Conservation (phyloP, 2,888 invertebrate genomes). For the Choristoneura rosaceana region DNA sequence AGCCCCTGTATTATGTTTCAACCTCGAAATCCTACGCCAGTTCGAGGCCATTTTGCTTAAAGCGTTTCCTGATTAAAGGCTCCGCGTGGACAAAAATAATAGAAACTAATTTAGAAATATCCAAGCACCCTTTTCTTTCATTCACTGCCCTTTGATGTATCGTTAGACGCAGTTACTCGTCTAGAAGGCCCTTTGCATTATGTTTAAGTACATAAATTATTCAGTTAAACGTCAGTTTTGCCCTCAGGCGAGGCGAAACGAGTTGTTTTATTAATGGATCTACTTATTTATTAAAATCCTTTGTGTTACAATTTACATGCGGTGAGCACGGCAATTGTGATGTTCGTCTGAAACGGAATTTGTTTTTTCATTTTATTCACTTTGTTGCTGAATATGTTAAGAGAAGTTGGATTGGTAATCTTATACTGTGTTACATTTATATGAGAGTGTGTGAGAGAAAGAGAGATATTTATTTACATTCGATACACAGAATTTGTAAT, state of each 20-base stretch:
- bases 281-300: conserved; percentile 17
- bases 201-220: conserved; percentile 21
- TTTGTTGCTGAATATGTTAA: not conserved
- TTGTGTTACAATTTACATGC: conserved; percentile 14
- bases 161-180: conserved; percentile 12
- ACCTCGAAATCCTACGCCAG: not conserved
- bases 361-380: not conserved
- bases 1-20: not conserved
- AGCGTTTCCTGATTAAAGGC: not conserved
- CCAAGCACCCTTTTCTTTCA: conserved; percentile 12
- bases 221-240: conserved; percentile 16
- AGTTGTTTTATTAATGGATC: conserved; percentile 21
- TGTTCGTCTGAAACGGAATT: not conserved
- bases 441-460: too few species aligned
- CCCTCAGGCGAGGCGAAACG: conserved; percentile 8
- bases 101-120: not conserved
- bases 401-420: too few species aligned
- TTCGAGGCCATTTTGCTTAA: not conserved
- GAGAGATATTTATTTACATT: too few species aligned
- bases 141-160: conserved; percentile 18
- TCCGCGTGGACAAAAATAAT: not conserved
- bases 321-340: conserved; percentile 1
- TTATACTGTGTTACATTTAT: too few species aligned
- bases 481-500: too few species aligned
- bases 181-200: conserved; percentile 19